Conservation (phyloP, 2,888 invertebrate species). For the Euphydryas editha region DNA sequence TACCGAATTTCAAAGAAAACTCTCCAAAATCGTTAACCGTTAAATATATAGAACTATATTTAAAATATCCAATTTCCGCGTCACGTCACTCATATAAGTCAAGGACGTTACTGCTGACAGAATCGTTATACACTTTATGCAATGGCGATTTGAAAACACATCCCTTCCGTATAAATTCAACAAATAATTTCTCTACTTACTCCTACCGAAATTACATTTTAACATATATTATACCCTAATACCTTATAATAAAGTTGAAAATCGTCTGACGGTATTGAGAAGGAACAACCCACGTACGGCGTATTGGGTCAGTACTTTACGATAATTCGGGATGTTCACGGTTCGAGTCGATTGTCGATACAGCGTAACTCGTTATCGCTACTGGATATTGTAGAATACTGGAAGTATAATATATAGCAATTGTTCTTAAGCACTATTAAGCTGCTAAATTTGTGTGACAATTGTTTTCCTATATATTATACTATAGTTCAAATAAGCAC, state of each 20-base stretch:
- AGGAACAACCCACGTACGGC: constrained; percentile 43
- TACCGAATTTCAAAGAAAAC: neutral
- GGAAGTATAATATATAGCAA: neutral
- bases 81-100: constrained; percentile 31
- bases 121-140: constrained; percentile 49
- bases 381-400: constrained; percentile 6
- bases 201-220: constrained; percentile 22
- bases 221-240: constrained; percentile 15
- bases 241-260: constrained; percentile 25
- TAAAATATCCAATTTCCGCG: constrained; percentile 34
- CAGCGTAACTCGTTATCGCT: constrained; percentile 11
- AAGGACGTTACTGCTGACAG: constrained; percentile 44
- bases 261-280: constrained; percentile 23
- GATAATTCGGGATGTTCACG: constrained; percentile 52
- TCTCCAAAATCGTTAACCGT: neutral
- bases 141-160: constrained; percentile 46
- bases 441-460: constrained; percentile 1
- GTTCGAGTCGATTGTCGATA: constrained; percentile 34
- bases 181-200: constrained; percentile 49
- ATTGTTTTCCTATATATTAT: too few relatives aligned
- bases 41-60: neutral
- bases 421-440: neutral
- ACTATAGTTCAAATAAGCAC: too few relatives aligned
- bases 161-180: constrained; percentile 50
- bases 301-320: constrained; percentile 49